Evolutionary conservation across 2,888 invertebrate genomes (phyloP).

Genomic region (Rhopalosiphum nymphaeae): DNA sequence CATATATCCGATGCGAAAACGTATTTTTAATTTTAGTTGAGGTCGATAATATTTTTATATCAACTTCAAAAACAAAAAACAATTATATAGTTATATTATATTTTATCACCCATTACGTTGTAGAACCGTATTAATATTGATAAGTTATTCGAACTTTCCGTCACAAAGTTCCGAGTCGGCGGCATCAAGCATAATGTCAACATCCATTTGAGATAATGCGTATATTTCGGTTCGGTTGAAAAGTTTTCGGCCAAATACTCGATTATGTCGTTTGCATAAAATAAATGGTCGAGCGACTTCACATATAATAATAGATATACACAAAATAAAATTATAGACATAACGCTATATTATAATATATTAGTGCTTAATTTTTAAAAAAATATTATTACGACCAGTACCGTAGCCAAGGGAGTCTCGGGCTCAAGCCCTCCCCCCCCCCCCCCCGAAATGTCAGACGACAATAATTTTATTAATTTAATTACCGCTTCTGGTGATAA

Average conservation of each 20-base stretch:
- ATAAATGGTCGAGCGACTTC: constrained; percentile 46
- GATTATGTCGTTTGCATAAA: constrained; percentile 40
- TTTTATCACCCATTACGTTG: constrained; percentile 25
- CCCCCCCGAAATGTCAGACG: no score
- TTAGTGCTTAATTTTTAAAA: background rate
- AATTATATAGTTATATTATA: background rate
- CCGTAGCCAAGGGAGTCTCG: no score
- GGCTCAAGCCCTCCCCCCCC: no score
- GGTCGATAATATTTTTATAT: background rate
- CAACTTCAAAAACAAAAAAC: background rate
- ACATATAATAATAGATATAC: background rate
- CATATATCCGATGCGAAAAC: background rate
- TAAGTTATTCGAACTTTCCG: background rate
- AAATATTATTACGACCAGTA: background rate
- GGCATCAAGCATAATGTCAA: constrained; percentile 41
- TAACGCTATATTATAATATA: background rate
- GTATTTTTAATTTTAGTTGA: background rate
- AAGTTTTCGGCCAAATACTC: constrained; percentile 37
- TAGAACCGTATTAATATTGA: constrained; percentile 38
- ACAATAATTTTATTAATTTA: no score
- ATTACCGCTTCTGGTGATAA: no score
- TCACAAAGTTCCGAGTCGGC: background rate
- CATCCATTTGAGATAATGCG: constrained; percentile 34
- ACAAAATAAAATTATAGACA: background rate
- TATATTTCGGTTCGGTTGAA: background rate